Conservation (phyloP, 2,797 vertebrate genomes). For the Cyprinodon diabolis region DNA sequence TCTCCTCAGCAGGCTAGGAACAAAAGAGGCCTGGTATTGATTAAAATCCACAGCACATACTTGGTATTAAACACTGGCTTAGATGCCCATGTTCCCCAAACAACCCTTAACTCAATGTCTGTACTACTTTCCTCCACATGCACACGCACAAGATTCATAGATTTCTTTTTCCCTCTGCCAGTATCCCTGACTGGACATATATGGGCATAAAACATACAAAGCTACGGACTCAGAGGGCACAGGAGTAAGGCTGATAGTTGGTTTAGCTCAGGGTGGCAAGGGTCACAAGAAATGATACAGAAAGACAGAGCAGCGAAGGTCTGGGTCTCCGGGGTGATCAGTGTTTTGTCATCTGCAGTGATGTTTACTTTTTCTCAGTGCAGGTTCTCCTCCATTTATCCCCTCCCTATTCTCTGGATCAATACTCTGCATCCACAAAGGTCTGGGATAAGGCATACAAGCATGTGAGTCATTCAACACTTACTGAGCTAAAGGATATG, state of each 20-base stretch:
- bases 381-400: conserved; percentile 81
- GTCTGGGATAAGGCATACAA: conserved; percentile 80
- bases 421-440: conserved; percentile 88
- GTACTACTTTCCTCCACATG: conserved; percentile 27
- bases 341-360: conserved; percentile 91
- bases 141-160: conserved; percentile 11
- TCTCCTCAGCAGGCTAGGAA: conserved; percentile 87
- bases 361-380: conserved; percentile 87
- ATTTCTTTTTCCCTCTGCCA: conserved; percentile 10
- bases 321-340: conserved; percentile 84
- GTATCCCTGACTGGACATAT: conserved; percentile 2
- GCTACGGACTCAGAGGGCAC: conserved; percentile 25
- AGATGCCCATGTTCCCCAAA: conserved; percentile 74
- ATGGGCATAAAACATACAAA: conserved; percentile 25
- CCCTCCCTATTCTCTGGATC: conserved; percentile 79
- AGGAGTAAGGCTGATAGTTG: conserved; percentile 34
- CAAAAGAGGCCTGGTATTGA: conserved; percentile 97
- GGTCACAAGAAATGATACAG: conserved; percentile 66
- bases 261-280: conserved; percentile 55
- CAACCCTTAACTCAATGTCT: conserved; percentile 21
- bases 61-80: conserved; percentile 95
- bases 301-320: conserved; percentile 62
- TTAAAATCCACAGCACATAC: conserved; percentile 91
- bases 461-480: conserved; percentile 77
- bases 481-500: conserved; percentile 57